Percentiles rank a stretch among this genome's conserved stretches.
phyloP scores from a whole-genome alignment of 2,797 vertebrate species.

The Sebastiscus albofasciatus region DNA sequence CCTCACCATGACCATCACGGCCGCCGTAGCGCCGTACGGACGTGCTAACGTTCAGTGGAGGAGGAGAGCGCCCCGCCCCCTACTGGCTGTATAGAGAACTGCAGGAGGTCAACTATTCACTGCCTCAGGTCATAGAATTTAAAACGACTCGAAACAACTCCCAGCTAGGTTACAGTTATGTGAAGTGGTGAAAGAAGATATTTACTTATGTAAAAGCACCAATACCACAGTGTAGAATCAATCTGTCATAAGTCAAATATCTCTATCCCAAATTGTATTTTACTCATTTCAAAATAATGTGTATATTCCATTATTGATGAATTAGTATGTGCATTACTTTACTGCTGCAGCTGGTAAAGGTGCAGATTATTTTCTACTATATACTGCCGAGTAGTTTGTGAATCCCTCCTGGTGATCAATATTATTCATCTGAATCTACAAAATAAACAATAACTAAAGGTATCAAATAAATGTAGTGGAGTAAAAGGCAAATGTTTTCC shows the following conservation, averaged over 20 bases:
- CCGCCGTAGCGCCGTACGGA: constrained; percentile 17
- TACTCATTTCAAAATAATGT: background rate
- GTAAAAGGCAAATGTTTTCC: background rate
- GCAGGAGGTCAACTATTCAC: constrained; percentile 5
- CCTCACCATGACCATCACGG: constrained; percentile 53
- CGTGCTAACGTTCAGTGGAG: constrained; percentile 5
- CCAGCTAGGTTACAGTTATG: background rate
- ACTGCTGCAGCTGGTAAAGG: background rate
- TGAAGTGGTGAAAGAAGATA: background rate
- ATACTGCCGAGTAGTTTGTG: background rate
- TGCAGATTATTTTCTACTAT: background rate
- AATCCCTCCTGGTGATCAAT: background rate
- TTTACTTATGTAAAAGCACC: background rate
- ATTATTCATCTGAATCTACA: background rate
- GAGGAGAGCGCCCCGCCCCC: constrained; percentile 25
- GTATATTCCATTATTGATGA: background rate
- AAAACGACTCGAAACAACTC: too few species aligned
- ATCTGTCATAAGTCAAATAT: background rate
- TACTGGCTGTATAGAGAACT: background rate
- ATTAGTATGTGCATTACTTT: background rate
- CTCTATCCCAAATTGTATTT: background rate
- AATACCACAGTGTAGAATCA: background rate
- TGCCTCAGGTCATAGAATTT: constrained; percentile 34
- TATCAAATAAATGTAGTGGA: background rate
- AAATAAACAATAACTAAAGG: background rate